Conservation (phyloP, 2,797 vertebrate genomes). For the Ctenopoma kingsleyae region DNA sequence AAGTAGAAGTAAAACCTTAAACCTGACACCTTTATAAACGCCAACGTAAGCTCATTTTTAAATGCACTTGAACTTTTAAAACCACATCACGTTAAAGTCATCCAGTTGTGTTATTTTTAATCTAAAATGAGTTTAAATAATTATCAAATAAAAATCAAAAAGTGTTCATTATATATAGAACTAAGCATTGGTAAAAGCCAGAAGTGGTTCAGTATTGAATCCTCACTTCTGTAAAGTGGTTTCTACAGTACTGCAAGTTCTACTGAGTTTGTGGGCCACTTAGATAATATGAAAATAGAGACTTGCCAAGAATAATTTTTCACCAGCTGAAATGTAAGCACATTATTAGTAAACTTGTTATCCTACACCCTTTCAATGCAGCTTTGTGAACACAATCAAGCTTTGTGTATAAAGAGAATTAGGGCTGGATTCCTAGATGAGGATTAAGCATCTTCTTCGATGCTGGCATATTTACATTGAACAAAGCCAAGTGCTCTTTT, state of each 20-base stretch:
- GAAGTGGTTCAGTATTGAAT: neutral
- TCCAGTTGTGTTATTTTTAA: neutral
- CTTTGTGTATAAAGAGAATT: constrained; percentile 26
- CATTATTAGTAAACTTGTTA: neutral
- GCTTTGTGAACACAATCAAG: constrained; percentile 3
- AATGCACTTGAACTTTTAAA: neutral
- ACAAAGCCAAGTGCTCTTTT: neutral
- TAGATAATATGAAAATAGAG: neutral
- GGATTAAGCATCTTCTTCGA: constrained; percentile 8
- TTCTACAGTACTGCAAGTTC: neutral
- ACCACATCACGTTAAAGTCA: neutral
- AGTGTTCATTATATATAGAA: too few species aligned
- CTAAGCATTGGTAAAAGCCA: neutral
- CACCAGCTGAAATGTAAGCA: neutral
- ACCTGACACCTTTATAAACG: neutral
- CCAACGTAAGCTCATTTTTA: neutral
- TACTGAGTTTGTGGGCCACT: neutral
- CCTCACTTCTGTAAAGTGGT: neutral
- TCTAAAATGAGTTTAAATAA: neutral
- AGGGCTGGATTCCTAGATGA: constrained; percentile 15
- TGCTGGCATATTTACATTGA: neutral
- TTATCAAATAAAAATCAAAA: neutral
- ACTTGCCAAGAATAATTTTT: neutral
- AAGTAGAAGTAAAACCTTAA: constrained; percentile 1
- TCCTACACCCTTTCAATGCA: neutral